A percentile compares a stretch with the other conserved stretches of the same genome.
phyloP scores from a whole-genome alignment of 2,113 vertebrate species.

The Psophia crepitans region DNA sequence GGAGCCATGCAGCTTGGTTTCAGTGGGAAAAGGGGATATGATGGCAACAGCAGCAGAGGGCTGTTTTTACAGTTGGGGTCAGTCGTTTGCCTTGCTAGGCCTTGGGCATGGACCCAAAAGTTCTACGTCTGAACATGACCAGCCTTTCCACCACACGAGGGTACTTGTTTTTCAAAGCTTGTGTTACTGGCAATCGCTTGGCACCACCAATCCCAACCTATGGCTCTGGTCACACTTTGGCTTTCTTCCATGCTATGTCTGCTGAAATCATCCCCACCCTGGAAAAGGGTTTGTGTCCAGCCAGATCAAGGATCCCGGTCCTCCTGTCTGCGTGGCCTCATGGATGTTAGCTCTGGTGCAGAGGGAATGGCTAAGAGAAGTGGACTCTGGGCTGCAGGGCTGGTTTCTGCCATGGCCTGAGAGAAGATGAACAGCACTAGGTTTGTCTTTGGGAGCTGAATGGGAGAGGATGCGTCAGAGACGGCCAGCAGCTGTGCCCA shows the following conservation, averaged over 20 bases:
- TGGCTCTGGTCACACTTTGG: not conserved
- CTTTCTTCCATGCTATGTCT: not conserved
- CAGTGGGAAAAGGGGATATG: not conserved
- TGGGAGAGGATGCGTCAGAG: too few species aligned
- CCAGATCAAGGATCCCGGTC: not conserved
- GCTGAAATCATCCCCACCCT: not conserved
- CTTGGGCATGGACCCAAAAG: not conserved
- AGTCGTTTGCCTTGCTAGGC: not conserved
- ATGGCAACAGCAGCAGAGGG: not conserved
- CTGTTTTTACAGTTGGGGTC: not conserved
- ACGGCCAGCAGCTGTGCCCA: too few species aligned
- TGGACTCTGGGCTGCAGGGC: too few species aligned
- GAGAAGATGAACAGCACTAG: too few species aligned
- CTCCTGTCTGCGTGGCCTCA: not conserved
- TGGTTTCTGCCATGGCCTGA: too few species aligned
- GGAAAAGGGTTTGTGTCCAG: not conserved
- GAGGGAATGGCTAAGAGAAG: too few species aligned
- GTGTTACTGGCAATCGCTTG: not conserved
- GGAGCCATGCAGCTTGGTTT: not conserved
- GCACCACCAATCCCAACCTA: not conserved
- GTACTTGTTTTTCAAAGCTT: not conserved
- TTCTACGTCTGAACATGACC: not conserved
- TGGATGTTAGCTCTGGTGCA: too few species aligned
- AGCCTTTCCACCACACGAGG: not conserved
- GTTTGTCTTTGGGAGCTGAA: too few species aligned